Conservation (phyloP, 1,140 invertebrate genomes). For the Drosophila bipectinata region DNA sequence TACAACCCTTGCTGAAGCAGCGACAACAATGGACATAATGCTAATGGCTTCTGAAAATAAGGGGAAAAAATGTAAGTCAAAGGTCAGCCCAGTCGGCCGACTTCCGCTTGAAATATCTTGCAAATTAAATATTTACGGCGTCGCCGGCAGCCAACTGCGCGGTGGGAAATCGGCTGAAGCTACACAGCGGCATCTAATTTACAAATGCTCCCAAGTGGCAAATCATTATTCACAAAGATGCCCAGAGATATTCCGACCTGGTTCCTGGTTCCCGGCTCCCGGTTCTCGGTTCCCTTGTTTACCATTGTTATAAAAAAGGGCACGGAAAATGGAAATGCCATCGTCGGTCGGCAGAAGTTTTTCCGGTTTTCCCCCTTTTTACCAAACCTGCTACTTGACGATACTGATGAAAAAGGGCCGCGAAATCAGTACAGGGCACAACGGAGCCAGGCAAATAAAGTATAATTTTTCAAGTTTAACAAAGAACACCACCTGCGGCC, state of each 20-base stretch:
- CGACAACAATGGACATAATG: conserved; percentile 53
- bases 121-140: conserved; percentile 80
- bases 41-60: conserved; percentile 58
- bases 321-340: conserved; percentile 17
- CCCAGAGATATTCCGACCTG: conserved; percentile 42
- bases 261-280: conserved; percentile 1
- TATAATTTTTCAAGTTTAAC: conserved; percentile 70
- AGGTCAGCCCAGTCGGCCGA: conserved; percentile 53
- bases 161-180: conserved; percentile 32
- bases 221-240: conserved; percentile 78
- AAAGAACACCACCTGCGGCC: conserved; percentile 47
- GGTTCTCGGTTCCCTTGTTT: conserved; percentile 41
- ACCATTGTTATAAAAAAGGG: conserved; percentile 54
- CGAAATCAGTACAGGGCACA: conserved; percentile 48
- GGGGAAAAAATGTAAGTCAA: conserved; percentile 48
- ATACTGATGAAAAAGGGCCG: conserved; percentile 39
- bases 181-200: conserved; percentile 69
- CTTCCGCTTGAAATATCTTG: conserved; percentile 70
- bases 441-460: conserved; percentile 56
- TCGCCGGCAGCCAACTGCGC: conserved; percentile 44
- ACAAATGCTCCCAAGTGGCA: conserved; percentile 80
- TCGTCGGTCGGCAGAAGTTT: conserved; percentile 1
- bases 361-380: conserved; percentile 16
- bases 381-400: not conserved
- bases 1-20: conserved; percentile 16